phyloP scores from a whole-genome alignment of 2,888 invertebrate species.

The Chymomyza caudatula region DNA sequence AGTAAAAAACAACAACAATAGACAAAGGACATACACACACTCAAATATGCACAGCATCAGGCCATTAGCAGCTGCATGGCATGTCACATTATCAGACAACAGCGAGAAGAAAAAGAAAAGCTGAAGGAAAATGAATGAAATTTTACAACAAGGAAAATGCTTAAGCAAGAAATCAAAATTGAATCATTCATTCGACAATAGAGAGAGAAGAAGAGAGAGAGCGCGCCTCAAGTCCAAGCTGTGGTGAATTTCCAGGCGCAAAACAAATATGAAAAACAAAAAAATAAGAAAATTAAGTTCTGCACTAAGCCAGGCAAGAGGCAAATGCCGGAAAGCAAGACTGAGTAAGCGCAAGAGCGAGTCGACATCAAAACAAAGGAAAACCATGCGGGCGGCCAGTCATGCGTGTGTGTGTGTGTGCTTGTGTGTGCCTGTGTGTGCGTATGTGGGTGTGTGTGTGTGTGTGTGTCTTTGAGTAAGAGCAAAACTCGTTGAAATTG shows the following conservation, averaged over 20 bases:
- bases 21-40: neutral
- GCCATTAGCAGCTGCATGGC: slow-evolving; percentile 47
- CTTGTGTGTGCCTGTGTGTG: slow-evolving; percentile 7
- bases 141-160: slow-evolving; percentile 26
- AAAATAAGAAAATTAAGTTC: neutral
- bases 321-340: slow-evolving; percentile 13
- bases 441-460: slow-evolving; percentile 9
- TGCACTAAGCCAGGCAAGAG: neutral
- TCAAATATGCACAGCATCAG: slow-evolving; percentile 6
- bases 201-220: slow-evolving; percentile 10
- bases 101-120: neutral
- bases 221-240: slow-evolving; percentile 20
- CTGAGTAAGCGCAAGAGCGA: slow-evolving; percentile 42
- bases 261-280: slow-evolving; percentile 1
- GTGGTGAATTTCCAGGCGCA: slow-evolving; percentile 55
- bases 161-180: slow-evolving; percentile 60
- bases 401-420: neutral
- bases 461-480: slow-evolving; percentile 24
- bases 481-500: slow-evolving; percentile 45
- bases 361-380: slow-evolving; percentile 62
- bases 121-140: neutral
- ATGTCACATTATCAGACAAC: slow-evolving; percentile 59
- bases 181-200: slow-evolving; percentile 39
- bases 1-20: slow-evolving; percentile 22
- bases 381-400: slow-evolving; percentile 40